Conservation (phyloP, 2,888 invertebrate genomes). For the Hanleya hanleyi region DNA sequence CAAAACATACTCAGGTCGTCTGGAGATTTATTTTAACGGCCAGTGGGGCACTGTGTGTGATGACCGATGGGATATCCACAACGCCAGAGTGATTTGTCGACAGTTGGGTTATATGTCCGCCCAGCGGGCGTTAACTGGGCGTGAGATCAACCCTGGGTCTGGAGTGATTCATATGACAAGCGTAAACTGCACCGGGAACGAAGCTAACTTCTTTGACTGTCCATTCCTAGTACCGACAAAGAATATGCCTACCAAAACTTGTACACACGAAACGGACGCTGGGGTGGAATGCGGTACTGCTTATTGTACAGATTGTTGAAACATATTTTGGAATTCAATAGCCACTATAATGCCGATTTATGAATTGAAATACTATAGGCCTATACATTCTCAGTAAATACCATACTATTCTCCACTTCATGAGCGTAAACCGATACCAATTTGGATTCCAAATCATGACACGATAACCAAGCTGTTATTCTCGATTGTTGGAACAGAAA, state of each 20-base stretch:
- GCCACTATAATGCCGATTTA: too few relatives aligned
- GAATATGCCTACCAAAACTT: background rate
- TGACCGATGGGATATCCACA: background rate
- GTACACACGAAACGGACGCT: constrained; percentile 2
- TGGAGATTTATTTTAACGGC: constrained; percentile 4
- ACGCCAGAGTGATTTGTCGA: constrained; percentile 7
- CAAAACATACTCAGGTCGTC: constrained; percentile 7
- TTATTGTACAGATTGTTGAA: constrained; percentile 7
- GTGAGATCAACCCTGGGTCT: background rate
- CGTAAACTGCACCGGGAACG: constrained; percentile 10
- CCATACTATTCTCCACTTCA: too few relatives aligned
- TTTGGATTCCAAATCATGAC: too few relatives aligned
- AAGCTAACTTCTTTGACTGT: constrained; percentile 10
- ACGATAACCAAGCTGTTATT: too few relatives aligned
- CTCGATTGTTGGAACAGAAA: too few relatives aligned
- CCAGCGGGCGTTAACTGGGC: background rate
- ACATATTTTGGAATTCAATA: too few relatives aligned
- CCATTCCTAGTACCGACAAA: background rate
- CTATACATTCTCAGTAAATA: too few relatives aligned
- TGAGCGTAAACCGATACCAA: too few relatives aligned
- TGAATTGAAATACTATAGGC: too few relatives aligned
- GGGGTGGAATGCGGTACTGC: constrained; percentile 4
- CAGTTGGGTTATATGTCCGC: constrained; percentile 2
- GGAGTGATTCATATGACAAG: constrained; percentile 10
- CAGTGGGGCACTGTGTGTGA: constrained; percentile 12